Percentiles rank a stretch among this genome's conserved stretches.
phyloP scores from a whole-genome alignment of 2,113 vertebrate genomes.

The Anser cygnoides region DNA sequence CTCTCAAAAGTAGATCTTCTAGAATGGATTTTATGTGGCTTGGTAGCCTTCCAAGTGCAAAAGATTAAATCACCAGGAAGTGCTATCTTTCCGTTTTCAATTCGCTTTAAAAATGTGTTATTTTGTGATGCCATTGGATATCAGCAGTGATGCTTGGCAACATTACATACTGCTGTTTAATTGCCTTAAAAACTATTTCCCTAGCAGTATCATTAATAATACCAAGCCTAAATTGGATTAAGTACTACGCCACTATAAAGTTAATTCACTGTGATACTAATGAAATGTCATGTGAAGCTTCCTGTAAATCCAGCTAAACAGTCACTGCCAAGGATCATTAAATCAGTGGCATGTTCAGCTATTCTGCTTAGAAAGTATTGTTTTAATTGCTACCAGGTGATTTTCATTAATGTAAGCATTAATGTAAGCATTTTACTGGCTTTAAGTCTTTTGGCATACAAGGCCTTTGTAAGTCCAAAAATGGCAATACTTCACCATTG shows the following conservation, averaged over 20 bases:
- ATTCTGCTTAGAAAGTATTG: conserved; percentile 60
- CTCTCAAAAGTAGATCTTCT: conserved; percentile 27
- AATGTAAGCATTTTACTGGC: conserved; percentile 22
- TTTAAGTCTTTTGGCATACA: neutral
- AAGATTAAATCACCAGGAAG: conserved; percentile 65
- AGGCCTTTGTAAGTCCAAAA: neutral
- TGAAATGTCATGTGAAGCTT: conserved; percentile 74
- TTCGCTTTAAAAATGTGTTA: conserved; percentile 28
- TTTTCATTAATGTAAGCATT: conserved; percentile 58
- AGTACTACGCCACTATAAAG: conserved; percentile 72
- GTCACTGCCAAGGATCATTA: conserved; percentile 69
- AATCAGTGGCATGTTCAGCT: conserved; percentile 64
- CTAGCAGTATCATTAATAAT: conserved; percentile 71
- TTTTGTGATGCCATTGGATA: conserved; percentile 63
- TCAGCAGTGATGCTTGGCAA: conserved; percentile 57
- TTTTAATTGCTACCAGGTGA: conserved; percentile 72
- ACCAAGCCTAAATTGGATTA: conserved; percentile 72
- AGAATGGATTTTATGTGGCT: conserved; percentile 28
- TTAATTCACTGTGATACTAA: conserved; percentile 76
- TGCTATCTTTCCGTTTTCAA: conserved; percentile 44
- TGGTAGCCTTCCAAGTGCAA: conserved; percentile 62
- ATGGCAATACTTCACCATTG: neutral
- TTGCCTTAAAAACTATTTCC: conserved; percentile 76
- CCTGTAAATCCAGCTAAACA: conserved; percentile 73
- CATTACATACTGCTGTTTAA: conserved; percentile 72